These are phyloP conservation scores for Anoplius nigerrimus DNA, from an alignment of 2,888 invertebrate genomes.

Conservation along the genomic window DNA sequence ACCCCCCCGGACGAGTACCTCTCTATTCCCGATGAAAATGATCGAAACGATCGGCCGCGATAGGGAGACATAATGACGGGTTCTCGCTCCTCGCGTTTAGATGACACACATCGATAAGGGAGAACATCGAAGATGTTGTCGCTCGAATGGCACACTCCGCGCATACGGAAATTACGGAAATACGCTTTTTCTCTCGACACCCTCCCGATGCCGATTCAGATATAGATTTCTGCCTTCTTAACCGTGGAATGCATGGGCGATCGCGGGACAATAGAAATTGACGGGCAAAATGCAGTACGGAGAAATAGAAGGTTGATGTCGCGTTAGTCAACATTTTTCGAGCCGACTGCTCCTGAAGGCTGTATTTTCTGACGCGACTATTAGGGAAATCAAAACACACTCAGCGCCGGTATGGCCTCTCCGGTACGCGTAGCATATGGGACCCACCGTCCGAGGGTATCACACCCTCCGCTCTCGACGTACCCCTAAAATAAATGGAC, in stretches of 20 bases:
- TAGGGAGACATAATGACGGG: slow-evolving; percentile 58
- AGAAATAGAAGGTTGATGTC: background rate
- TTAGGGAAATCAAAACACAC: slow-evolving; percentile 74
- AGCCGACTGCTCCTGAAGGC: slow-evolving; percentile 32
- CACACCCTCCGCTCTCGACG: slow-evolving; percentile 63
- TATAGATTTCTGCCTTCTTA: background rate
- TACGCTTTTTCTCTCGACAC: slow-evolving; percentile 22
- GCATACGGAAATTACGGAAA: slow-evolving; percentile 34
- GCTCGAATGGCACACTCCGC: slow-evolving; percentile 40
- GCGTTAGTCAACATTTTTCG: slow-evolving; percentile 43
- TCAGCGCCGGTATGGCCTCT: slow-evolving; percentile 55
- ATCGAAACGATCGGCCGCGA: slow-evolving; percentile 55
- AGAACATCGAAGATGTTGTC: slow-evolving; percentile 48
- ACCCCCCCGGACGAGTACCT: slow-evolving; percentile 11
- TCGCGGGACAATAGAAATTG: background rate
- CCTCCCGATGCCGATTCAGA: too few species aligned
- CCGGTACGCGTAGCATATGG: slow-evolving; percentile 70
- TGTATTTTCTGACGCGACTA: slow-evolving; percentile 63
- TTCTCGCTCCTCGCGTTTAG: slow-evolving; percentile 43
- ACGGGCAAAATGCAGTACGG: background rate
- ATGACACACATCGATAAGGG: slow-evolving; percentile 64
- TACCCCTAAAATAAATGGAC: slow-evolving; percentile 72
- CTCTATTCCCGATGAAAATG: slow-evolving; percentile 54
- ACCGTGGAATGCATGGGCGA: background rate
- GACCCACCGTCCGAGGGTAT: slow-evolving; percentile 62